phyloP scores from a whole-genome alignment of 2,888 invertebrate species.

The Ganaspis brasiliensis region DNA sequence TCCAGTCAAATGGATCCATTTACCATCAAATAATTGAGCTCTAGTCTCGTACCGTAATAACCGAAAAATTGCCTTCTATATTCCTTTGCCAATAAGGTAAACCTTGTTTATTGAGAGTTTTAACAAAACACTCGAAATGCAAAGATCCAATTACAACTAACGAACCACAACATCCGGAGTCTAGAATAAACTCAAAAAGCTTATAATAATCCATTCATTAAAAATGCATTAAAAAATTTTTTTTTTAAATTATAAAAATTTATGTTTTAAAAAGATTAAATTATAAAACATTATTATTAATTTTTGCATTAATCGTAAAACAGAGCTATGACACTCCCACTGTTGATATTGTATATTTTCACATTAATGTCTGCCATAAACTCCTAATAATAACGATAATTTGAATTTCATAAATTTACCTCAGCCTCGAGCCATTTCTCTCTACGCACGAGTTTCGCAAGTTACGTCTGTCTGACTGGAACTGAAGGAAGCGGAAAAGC shows the following conservation, averaged over 20 bases:
- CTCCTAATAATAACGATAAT: slow-evolving; percentile 68
- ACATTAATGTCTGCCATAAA: slow-evolving; percentile 65
- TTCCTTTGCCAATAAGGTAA: neutral
- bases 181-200: too few species aligned
- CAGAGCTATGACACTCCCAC: neutral
- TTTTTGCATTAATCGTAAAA: neutral
- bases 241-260: too few species aligned
- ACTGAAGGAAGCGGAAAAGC: slow-evolving; percentile 38
- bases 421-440: slow-evolving; percentile 53
- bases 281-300: neutral
- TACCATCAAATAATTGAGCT: slow-evolving; percentile 11
- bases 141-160: neutral
- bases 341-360: slow-evolving; percentile 40
- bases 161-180: too few species aligned
- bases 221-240: too few species aligned
- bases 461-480: slow-evolving; percentile 49
- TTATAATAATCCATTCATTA: too few species aligned
- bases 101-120: neutral
- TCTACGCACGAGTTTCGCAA: slow-evolving; percentile 59
- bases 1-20: neutral
- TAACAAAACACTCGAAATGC: neutral
- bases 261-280: too few species aligned
- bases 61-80: slow-evolving; percentile 14
- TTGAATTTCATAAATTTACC: slow-evolving; percentile 65
- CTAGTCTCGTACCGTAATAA: slow-evolving; percentile 9